Conservation (phyloP, 2,888 invertebrate species). For the Spialia ferax region DNA sequence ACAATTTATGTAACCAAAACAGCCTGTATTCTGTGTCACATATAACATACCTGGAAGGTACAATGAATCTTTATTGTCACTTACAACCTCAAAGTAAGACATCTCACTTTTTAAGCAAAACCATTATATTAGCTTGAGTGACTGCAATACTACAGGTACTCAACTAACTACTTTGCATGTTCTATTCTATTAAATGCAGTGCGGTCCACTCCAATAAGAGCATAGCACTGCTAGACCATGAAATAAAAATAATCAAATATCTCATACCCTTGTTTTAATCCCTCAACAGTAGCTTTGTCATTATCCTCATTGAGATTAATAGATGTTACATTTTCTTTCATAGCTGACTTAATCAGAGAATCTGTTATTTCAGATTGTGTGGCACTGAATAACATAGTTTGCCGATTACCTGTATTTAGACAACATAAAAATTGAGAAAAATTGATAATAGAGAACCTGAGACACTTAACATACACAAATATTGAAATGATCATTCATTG, state of each 20-base stretch:
- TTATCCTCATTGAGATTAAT: conserved; percentile 97
- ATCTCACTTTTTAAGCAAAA: not conserved
- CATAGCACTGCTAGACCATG: not conserved
- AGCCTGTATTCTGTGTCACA: conserved; percentile 97
- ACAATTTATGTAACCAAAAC: conserved; percentile 96
- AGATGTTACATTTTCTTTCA: conserved; percentile 95
- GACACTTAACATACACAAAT: too few relatives aligned
- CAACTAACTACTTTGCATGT: not conserved
- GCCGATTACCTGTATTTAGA: conserved; percentile 94
- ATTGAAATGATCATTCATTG: too few relatives aligned
- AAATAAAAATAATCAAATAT: not conserved
- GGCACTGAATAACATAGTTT: conserved; percentile 99
- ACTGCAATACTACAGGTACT: too few relatives aligned
- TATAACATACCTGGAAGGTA: conserved; percentile 91
- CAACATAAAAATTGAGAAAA: too few relatives aligned
- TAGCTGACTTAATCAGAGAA: conserved; percentile 93
- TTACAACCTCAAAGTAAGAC: not conserved
- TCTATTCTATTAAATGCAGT: too few relatives aligned
- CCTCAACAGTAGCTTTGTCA: conserved; percentile 92
- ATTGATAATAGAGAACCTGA: not conserved
- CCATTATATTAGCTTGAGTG: not conserved
- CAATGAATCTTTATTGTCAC: conserved; percentile 3
- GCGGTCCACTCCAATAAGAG: not conserved
- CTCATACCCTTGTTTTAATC: conserved; percentile 90
- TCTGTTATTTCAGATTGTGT: conserved; percentile 97